Evolutionary conservation across 2,113 vertebrate genomes (phyloP), one percentile per base, ranked within the genome.

Genomic region (Collichthys lucidus): DNA sequence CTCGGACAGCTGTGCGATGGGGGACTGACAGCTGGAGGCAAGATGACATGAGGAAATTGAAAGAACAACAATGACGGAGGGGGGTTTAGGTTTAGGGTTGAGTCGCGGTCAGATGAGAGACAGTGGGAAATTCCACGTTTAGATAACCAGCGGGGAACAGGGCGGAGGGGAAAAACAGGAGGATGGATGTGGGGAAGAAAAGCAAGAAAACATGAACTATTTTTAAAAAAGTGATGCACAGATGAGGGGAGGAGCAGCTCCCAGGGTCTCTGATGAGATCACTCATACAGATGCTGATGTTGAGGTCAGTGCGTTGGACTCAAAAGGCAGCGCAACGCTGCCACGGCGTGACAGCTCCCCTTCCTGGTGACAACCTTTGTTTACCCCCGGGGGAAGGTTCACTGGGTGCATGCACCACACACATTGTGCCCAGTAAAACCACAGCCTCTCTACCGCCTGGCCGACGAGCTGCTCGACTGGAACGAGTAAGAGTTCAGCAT

Each of bases 71-170:
- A 61, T 11, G 17, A 1, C 20, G 11, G 22, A 40, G 6, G n/a
- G 49, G 12, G 29, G 29, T 11, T 4, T 14, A 44, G 56, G 19
- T 20, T 20, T 26, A 26, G 49, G 16, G 20, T 60, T 3, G 50
- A 72, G 47, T n/a, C 26, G 44, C 0, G 5, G 31, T 60, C 11
- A 44, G 65, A 61, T 61, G 24, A 50, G 62, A 67, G 9, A 14
- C 50, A 14, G 62, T 12, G 80, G 88, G 88, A 68, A 89, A 71
- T 60, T 83, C 60, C 77, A 74, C 11, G 12, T 65, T 80, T 64
- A 71, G 74, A 85, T 73, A 76, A 87, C 10, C 16, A 20, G 74
- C 56, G 40, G 2, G 57, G 12, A 44, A 42, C 44, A 15, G 49
- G 31, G 22, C 50, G 49, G 22, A 50, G 49, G 47, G n/a, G 3